Base-by-base conservation (phyloP, 2,113 vertebrate genomes). In the Bubo scandiacus region DNA sequence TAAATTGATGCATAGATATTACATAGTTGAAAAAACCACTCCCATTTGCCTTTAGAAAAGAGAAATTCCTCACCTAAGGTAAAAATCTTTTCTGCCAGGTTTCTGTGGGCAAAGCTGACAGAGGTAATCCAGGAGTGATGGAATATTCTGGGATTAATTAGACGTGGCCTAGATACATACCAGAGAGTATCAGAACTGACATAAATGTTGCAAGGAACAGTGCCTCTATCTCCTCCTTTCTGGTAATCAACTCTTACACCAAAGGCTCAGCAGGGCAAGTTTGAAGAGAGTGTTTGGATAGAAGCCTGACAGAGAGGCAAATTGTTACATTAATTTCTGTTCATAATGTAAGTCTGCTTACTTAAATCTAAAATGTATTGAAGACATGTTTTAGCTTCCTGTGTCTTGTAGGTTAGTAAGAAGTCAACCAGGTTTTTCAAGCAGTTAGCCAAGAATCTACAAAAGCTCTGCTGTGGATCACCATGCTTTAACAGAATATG, bases 61-160 rank as follows among this genome's bases (percentile, higher is more conserved):
- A 54, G 42, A 88, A 94, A 80, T 80, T 92, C 89, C 81, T 96
- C 51, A 66, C 81, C 62, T 82, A 27, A 85, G 62, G 92, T 82
- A 54, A 94, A 72, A 81, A 67, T 40, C 66, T 85, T 86, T 73
- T 49, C 81, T 92, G 49, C 52, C 73, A 85, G 72, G 27, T 87
- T 93, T 94, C 70, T 3, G 4, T 52, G 70, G 77, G 47, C 81
- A 65, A 92, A 84, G 36, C 34, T 88, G 87, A 51, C 81, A 65
- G 74, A 93, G 38, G 58, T 95, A 85, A 94, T 91, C 86, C 74
- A 58, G 74, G 74, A 82, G 38, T 17, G 29, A 73, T 62, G 74
- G 74, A 91, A 91, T 94, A 85, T 86, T 92, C 74, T 43, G 62
- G 91, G 84, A 90, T 91, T 95, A 94, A 73, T 90, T 92, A 88